These are phyloP conservation scores for Enhydra lutris DNA, from an alignment of 2,113 vertebrate species.

Conservation along the genomic window DNA sequence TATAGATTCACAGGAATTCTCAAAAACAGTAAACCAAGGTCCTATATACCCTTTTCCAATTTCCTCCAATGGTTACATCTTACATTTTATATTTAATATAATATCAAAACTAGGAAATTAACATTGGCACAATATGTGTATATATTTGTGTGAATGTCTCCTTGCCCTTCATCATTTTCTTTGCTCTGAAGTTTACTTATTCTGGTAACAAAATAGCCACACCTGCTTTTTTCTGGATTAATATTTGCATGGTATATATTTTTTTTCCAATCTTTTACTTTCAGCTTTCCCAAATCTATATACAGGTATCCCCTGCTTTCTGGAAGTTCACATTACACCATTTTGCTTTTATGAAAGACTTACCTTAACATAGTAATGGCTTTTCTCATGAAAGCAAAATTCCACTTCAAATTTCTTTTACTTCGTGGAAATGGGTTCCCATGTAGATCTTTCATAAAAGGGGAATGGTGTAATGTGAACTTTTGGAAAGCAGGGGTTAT, in stretches of 20 bases:
- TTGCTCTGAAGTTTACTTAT: not conserved
- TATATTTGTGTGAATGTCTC: not conserved
- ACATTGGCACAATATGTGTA: not conserved
- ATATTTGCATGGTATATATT: not conserved
- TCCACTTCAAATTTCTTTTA: not conserved
- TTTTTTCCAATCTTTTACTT: not conserved
- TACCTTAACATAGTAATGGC: not conserved
- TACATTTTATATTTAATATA: not conserved
- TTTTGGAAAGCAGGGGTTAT: not conserved
- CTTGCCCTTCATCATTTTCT: not conserved
- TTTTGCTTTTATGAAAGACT: not conserved
- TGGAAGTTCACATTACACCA: not conserved
- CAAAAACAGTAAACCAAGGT: not conserved
- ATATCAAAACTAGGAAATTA: not conserved
- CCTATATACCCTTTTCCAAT: not conserved
- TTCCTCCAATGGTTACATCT: not conserved
- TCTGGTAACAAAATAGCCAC: not conserved
- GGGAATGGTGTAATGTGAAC: not conserved
- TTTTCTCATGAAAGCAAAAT: not conserved
- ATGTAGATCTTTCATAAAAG: not conserved
- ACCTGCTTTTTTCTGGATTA: not conserved
- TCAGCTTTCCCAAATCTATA: not conserved
- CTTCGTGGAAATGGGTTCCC: not conserved
- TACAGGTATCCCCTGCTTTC: not conserved
- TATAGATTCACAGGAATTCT: not conserved